Evolutionary conservation across 2,888 invertebrate species (phyloP).

Genomic region (Idaea dimidiata): DNA sequence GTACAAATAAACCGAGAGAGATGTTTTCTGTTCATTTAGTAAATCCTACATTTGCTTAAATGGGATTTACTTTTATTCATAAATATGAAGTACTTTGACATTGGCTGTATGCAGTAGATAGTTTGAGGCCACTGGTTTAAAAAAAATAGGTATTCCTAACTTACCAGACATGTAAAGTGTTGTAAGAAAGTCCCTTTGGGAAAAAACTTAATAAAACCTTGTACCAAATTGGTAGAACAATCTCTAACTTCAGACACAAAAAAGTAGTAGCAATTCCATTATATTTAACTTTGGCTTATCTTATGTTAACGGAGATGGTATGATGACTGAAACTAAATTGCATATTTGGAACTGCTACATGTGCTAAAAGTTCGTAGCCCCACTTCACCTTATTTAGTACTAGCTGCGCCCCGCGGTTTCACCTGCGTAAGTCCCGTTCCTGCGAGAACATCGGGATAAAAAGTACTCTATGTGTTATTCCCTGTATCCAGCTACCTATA

Average conservation of each 20-base stretch:
- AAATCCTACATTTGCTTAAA: no score
- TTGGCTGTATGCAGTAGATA: not conserved
- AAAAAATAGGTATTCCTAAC: slow-evolving; percentile 5
- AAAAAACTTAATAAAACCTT: slow-evolving; percentile 11
- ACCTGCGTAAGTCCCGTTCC: no score
- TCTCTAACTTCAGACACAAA: not conserved
- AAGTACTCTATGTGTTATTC: no score
- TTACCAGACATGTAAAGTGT: slow-evolving; percentile 21
- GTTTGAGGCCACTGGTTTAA: not conserved
- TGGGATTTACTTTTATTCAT: no score
- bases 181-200: slow-evolving; percentile 13
- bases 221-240: slow-evolving; percentile 4
- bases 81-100: no score
- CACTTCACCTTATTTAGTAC: not conserved
- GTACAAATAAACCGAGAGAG: no score
- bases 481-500: no score
- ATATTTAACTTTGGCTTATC: not conserved
- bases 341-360: not conserved
- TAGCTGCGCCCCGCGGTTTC: no score
- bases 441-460: no score
- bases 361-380: not conserved
- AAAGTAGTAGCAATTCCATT: not conserved
- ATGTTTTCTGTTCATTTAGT: no score
- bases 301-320: not conserved
- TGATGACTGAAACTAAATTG: not conserved